Conservation (phyloP, 2,113 vertebrate species). For the Vicugna pacos region DNA sequence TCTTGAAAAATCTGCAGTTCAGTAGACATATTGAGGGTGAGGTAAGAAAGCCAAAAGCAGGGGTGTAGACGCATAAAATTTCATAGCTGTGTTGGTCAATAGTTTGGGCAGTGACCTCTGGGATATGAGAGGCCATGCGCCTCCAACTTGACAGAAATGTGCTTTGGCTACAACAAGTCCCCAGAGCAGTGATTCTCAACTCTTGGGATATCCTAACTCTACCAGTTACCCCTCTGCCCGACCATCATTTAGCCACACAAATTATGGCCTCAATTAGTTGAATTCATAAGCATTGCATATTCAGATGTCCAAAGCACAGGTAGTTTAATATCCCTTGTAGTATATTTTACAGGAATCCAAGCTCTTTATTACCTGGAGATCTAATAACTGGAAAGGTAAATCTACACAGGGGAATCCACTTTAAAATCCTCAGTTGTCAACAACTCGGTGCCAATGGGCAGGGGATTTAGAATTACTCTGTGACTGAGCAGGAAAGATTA, state of each 20-base stretch:
- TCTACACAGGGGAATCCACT: slow-evolving; percentile 20
- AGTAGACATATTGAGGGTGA: neutral
- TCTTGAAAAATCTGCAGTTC: neutral
- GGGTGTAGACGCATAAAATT: neutral
- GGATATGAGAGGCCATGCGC: neutral
- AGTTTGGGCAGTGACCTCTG: neutral
- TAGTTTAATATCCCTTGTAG: neutral
- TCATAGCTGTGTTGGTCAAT: neutral
- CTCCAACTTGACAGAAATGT: neutral
- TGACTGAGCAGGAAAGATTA: neutral
- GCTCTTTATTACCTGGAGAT: slow-evolving; percentile 36
- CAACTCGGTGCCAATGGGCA: neutral
- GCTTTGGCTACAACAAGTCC: neutral
- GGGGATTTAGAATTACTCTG: slow-evolving; percentile 28
- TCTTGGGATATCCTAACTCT: neutral
- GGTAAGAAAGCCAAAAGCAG: neutral
- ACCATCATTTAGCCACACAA: neutral
- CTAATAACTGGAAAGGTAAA: slow-evolving; percentile 1
- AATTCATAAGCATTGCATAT: neutral
- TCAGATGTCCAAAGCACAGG: neutral
- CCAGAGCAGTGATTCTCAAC: neutral
- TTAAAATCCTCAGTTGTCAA: neutral
- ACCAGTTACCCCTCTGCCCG: neutral
- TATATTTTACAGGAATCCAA: slow-evolving; percentile 24
- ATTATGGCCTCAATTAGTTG: neutral